phyloP scores from a whole-genome alignment of 2,888 invertebrate species.

The Meteorus colon region DNA sequence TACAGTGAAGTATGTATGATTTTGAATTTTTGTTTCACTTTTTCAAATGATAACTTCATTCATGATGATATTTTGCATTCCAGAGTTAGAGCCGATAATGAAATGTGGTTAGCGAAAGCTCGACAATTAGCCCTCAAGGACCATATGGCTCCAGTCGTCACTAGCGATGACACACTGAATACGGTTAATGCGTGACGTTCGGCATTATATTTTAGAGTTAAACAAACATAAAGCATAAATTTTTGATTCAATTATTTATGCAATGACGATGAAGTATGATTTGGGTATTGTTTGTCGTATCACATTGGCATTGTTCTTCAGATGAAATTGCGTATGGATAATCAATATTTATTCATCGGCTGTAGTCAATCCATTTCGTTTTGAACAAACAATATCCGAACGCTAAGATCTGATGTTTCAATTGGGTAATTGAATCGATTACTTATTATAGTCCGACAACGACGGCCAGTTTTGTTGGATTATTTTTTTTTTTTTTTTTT shows the following conservation, averaged over 20 bases:
- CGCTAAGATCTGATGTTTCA: neutral
- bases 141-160: neutral
- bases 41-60: slow-evolving; percentile 22
- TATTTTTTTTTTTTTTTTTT: neutral
- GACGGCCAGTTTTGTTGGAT: slow-evolving; percentile 1
- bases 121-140: slow-evolving; percentile 60
- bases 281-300: neutral
- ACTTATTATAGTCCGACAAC: neutral
- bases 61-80: slow-evolving; percentile 35
- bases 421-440: neutral
- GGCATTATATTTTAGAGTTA: slow-evolving; percentile 11
- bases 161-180: slow-evolving; percentile 23
- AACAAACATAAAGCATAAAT: neutral
- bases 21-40: neutral
- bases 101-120: slow-evolving; percentile 68
- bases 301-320: neutral
- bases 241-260: neutral
- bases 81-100: slow-evolving; percentile 68
- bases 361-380: neutral
- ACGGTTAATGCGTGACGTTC: slow-evolving; percentile 35
- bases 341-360: neutral
- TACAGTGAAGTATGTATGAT: slow-evolving; percentile 72
- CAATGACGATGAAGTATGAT: neutral
- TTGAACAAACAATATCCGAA: neutral
- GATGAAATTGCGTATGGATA: neutral